These are phyloP conservation scores for Pithys albifrons DNA, from an alignment of 2,113 vertebrate genomes.

Conservation along the genomic window DNA sequence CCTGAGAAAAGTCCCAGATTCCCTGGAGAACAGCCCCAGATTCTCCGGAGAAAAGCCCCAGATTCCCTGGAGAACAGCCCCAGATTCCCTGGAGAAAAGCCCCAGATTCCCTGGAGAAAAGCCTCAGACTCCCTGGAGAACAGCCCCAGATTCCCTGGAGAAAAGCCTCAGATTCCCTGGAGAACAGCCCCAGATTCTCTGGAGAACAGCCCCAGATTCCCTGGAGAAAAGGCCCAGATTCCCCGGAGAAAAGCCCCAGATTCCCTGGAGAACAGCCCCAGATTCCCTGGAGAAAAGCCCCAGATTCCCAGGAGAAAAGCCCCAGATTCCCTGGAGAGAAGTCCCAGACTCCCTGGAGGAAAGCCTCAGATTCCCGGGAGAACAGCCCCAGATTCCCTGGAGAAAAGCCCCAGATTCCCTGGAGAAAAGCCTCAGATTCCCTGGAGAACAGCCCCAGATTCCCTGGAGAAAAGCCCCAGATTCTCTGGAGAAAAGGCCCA, in stretches of 20 bases:
- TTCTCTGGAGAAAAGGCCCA: not conserved
- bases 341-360: accelerated
- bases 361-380: not conserved
- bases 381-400: not conserved
- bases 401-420: not conserved
- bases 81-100: accelerated
- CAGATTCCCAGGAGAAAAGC: not conserved
- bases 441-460: not conserved
- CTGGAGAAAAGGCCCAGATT: too few relatives aligned
- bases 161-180: not conserved
- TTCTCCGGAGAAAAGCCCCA: not conserved
- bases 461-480: not conserved
- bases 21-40: accelerated
- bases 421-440: too few relatives aligned
- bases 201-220: accelerated
- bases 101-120: not conserved
- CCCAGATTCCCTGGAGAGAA: not conserved
- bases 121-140: not conserved
- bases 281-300: too few relatives aligned
- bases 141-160: not conserved
- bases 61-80: not conserved
- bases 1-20: not conserved
- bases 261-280: not conserved
- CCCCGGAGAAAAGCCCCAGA: not conserved
- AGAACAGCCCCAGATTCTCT: not conserved